Evolutionary conservation across 2,797 vertebrate species (phyloP).

Genomic region (Fistularia tabacaria): DNA sequence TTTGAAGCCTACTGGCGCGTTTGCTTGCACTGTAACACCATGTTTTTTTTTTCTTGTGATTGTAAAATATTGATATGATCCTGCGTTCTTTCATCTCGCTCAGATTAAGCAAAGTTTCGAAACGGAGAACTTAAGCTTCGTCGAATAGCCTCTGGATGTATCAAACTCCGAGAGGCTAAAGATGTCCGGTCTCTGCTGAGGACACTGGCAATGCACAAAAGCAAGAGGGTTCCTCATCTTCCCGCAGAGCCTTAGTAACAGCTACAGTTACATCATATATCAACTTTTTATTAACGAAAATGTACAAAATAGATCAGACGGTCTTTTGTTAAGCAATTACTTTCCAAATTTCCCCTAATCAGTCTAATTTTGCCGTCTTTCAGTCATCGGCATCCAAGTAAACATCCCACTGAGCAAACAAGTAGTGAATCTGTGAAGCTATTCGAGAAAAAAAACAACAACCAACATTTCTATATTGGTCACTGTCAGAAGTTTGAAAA

Average conservation of each 20-base stretch:
- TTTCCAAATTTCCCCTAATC: slow-evolving; percentile 34
- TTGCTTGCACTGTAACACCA: slow-evolving; percentile 2
- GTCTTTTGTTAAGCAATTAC: too few relatives aligned
- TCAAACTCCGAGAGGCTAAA: slow-evolving; percentile 19
- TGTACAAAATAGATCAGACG: slow-evolving; percentile 31
- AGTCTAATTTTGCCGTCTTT: background rate
- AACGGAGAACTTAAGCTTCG: slow-evolving; percentile 5
- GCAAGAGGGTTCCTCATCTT: slow-evolving; percentile 1
- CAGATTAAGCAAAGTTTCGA: slow-evolving; percentile 20
- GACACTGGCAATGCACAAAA: too few relatives aligned
- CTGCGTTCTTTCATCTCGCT: slow-evolving; percentile 16
- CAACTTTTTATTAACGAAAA: slow-evolving; percentile 36
- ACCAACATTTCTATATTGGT: too few relatives aligned
- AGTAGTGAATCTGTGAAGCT: slow-evolving; percentile 6
- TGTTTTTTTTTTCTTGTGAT: slow-evolving; percentile 1
- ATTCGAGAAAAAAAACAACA: background rate
- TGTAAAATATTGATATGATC: slow-evolving; percentile 11
- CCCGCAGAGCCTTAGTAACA: slow-evolving; percentile 40
- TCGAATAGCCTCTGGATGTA: slow-evolving; percentile 28
- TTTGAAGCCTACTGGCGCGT: slow-evolving; percentile 1
- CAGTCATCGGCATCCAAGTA: slow-evolving; percentile 6
- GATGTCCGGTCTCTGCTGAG: slow-evolving; percentile 22
- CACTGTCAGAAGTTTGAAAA: slow-evolving; percentile 14
- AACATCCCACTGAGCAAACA: slow-evolving; percentile 20
- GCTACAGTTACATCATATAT: slow-evolving; percentile 44